Conservation (phyloP, 2,888 invertebrate genomes). For the Hoplodrina ambigua region DNA sequence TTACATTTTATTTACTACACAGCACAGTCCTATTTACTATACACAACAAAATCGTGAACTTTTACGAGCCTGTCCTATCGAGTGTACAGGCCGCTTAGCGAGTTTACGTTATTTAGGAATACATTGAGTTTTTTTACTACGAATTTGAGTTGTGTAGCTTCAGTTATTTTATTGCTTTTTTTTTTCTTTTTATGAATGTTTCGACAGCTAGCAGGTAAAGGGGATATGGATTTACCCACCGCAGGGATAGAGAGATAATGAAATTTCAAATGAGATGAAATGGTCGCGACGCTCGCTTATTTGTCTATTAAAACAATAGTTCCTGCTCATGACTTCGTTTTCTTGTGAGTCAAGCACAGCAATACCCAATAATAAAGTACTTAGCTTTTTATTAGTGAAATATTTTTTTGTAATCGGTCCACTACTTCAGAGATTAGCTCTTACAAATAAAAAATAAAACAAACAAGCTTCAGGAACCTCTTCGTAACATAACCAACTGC, state of each 20-base stretch:
- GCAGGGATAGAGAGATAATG: neutral
- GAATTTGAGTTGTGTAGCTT: too few species aligned
- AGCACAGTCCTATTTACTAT: slow-evolving; percentile 36
- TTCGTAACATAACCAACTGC: too few species aligned
- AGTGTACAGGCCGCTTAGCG: slow-evolving; percentile 72
- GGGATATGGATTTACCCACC: neutral
- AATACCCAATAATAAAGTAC: too few species aligned
- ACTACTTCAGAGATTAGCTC: too few species aligned
- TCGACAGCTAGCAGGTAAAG: neutral
- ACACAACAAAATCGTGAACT: slow-evolving; percentile 58
- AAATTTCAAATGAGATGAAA: neutral
- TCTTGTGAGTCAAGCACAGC: too few species aligned
- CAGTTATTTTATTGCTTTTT: neutral
- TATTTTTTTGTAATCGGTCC: too few species aligned
- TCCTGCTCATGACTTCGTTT: too few species aligned
- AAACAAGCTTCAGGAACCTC: too few species aligned
- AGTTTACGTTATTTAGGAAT: slow-evolving; percentile 70
- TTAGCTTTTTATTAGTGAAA: too few species aligned
- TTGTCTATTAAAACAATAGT: too few species aligned
- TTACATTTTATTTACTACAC: slow-evolving; percentile 68
- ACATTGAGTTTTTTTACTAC: slow-evolving; percentile 37
- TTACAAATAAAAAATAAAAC: too few species aligned
- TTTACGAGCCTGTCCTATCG: slow-evolving; percentile 65
- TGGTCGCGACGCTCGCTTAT: too few species aligned
- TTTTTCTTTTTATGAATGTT: slow-evolving; percentile 1